A percentile compares a stretch with the other conserved stretches of the same genome.
These are phyloP conservation scores for Eueremaeus valkanovi DNA, from an alignment of 2,888 invertebrate species.

Conservation along the genomic window DNA sequence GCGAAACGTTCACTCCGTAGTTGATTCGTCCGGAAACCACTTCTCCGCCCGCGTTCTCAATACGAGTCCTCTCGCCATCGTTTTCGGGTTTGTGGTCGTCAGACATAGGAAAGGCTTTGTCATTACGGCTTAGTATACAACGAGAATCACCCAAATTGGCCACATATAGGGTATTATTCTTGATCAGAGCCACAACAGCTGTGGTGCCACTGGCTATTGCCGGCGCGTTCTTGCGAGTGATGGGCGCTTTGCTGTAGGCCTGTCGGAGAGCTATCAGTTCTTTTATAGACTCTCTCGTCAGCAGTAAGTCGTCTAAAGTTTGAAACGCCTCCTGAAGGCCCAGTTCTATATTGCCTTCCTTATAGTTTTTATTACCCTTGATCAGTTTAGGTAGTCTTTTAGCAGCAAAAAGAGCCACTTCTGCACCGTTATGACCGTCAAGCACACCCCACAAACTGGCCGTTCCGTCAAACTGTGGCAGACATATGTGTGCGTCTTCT, in stretches of 20 bases:
- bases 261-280: conserved; percentile 20
- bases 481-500: conserved; percentile 97
- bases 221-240: conserved; percentile 44
- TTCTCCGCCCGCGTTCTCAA: conserved; percentile 82
- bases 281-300: conserved; percentile 48
- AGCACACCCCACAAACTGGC: conserved; percentile 92
- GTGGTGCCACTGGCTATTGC: conserved; percentile 76
- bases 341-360: conserved; percentile 65
- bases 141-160: conserved; percentile 96
- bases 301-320: conserved; percentile 78
- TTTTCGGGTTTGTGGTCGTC: conserved; percentile 98
- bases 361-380: conserved; percentile 63
- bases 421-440: conserved; percentile 66
- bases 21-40: conserved; percentile 91
- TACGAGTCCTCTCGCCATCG: conserved; percentile 72
- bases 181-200: conserved; percentile 86
- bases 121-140: conserved; percentile 70
- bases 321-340: conserved; percentile 83
- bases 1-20: conserved; percentile 91
- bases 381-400: conserved; percentile 77
- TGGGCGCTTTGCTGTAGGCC: conserved; percentile 4
- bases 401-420: conserved; percentile 87
- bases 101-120: conserved; percentile 85
- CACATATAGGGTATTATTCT: conserved; percentile 72
- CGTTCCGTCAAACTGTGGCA: conserved; percentile 72